Percentiles rank a stretch among this genome's conserved stretches.
Evolutionary conservation across 2,888 invertebrate genomes (phyloP).

Genomic region (Hymenopus coronatus): DNA sequence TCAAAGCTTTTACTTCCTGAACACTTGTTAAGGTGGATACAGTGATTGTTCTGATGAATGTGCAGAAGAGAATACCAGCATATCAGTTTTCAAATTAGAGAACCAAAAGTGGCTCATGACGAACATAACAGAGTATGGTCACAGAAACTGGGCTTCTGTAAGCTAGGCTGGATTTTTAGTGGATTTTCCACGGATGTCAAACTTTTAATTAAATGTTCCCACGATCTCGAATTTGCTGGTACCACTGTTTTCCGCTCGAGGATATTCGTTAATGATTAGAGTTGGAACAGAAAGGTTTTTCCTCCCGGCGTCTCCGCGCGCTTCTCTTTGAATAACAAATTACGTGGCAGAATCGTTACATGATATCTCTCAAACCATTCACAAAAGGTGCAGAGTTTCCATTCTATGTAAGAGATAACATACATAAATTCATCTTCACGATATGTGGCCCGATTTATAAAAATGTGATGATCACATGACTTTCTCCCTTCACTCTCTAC

Average conservation of each 20-base stretch:
- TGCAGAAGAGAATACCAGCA: too few relatives aligned
- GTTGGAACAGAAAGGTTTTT: background rate
- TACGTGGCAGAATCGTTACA: background rate
- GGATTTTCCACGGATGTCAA: background rate
- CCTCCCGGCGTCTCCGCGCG: background rate
- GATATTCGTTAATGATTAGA: background rate
- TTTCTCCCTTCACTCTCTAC: too few relatives aligned
- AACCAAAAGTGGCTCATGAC: background rate
- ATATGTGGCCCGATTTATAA: too few relatives aligned
- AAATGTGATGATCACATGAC: too few relatives aligned
- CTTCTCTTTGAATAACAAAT: background rate
- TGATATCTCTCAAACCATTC: background rate
- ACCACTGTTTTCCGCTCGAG: background rate
- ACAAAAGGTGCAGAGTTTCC: background rate
- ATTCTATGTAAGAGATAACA: background rate
- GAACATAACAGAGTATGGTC: background rate
- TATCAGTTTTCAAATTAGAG: too few relatives aligned
- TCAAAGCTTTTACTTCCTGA: too few relatives aligned
- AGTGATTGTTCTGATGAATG: too few relatives aligned
- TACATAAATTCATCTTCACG: background rate
- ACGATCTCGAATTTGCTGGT: background rate
- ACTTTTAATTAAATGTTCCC: background rate
- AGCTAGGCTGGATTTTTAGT: background rate
- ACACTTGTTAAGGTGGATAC: too few relatives aligned
- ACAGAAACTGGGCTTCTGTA: background rate